Percentiles rank a stretch among this genome's conserved stretches.
Evolutionary conservation across 2,113 vertebrate genomes (phyloP).

Genomic region (Typhlomys cinereus): DNA sequence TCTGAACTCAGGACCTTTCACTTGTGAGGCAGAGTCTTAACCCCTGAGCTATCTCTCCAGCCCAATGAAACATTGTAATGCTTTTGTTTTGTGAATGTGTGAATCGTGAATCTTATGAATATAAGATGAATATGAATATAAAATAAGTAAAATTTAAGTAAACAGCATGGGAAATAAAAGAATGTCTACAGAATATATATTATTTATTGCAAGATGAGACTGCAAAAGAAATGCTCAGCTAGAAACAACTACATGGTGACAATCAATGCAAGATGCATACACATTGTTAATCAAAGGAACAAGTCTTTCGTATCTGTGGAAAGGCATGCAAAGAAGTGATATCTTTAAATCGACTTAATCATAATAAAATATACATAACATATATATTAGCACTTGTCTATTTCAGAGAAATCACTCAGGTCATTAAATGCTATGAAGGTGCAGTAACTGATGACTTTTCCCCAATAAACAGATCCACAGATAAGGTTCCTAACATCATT

Average conservation of each 20-base stretch:
- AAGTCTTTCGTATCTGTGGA: not conserved
- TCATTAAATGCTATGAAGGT: not conserved
- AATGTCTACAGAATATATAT: not conserved
- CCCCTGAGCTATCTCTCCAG: too few species aligned
- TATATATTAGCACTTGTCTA: not conserved
- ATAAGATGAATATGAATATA: too few species aligned
- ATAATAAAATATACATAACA: not conserved
- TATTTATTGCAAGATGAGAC: not conserved
- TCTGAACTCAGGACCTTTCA: too few species aligned
- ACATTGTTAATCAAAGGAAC: not conserved
- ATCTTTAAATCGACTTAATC: not conserved
- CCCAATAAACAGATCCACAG: not conserved
- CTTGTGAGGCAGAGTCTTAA: too few species aligned
- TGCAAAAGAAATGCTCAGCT: not conserved
- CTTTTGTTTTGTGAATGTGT: not conserved
- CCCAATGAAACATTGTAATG: not conserved
- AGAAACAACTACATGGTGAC: not conserved
- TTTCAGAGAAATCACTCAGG: not conserved
- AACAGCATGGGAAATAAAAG: not conserved
- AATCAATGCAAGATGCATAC: not conserved
- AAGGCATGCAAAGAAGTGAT: not conserved
- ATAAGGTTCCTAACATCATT: not conserved
- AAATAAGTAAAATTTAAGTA: not conserved
- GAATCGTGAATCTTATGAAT: not conserved
- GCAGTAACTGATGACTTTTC: not conserved